These are phyloP conservation scores for Ctenopoma multispine DNA, from an alignment of 2,797 vertebrate genomes.

Conservation along the genomic window DNA sequence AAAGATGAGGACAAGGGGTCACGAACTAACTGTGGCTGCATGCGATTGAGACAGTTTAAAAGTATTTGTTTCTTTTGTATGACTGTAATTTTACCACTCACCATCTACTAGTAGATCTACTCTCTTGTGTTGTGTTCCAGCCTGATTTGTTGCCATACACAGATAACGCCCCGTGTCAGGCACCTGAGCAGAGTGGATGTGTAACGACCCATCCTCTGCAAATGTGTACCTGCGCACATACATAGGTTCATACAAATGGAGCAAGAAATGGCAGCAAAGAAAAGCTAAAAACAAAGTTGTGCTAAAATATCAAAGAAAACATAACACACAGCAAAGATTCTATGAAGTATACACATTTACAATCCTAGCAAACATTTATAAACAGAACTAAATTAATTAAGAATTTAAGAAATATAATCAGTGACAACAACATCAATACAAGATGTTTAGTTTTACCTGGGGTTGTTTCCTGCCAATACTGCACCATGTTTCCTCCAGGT, in stretches of 20 bases:
- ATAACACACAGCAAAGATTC: no score
- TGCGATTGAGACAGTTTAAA: background rate
- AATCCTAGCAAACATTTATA: background rate
- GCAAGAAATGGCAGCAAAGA: background rate
- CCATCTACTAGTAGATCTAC: slow-evolving; percentile 92
- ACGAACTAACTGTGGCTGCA: background rate
- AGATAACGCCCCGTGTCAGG: slow-evolving; percentile 91
- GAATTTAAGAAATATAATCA: background rate
- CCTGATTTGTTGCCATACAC: slow-evolving; percentile 94
- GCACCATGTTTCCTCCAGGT: slow-evolving; percentile 96
- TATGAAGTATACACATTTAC: background rate
- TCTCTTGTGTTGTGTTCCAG: slow-evolving; percentile 90
- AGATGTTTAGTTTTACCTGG: slow-evolving; percentile 80
- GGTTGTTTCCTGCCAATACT: slow-evolving; percentile 85
- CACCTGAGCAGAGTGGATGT: slow-evolving; percentile 87
- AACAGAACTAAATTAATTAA: background rate
- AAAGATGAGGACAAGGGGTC: slow-evolving; percentile 14
- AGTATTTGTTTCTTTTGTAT: background rate
- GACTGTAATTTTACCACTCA: slow-evolving; percentile 59
- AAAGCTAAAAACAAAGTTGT: background rate
- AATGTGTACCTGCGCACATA: slow-evolving; percentile 85
- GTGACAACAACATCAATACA: background rate
- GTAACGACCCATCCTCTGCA: slow-evolving; percentile 89
- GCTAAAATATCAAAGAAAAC: background rate
- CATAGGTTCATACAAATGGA: slow-evolving; percentile 13